phyloP scores from a whole-genome alignment of 1,140 invertebrate species.

The Dreissena polymorpha region DNA sequence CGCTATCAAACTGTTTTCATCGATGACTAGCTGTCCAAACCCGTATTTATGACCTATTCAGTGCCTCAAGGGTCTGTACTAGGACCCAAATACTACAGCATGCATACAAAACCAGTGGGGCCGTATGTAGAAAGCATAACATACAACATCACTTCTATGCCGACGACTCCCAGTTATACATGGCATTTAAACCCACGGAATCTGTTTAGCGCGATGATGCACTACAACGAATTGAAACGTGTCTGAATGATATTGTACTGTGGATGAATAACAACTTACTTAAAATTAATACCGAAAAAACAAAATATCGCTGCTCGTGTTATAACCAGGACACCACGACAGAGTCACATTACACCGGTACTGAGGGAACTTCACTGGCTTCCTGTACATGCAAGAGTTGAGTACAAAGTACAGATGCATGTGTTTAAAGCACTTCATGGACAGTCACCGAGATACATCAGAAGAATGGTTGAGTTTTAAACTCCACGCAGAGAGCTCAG shows the following conservation, averaged over 20 bases:
- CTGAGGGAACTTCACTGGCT: conserved; percentile 37
- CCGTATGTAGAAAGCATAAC: conserved; percentile 9
- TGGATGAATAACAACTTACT: conserved; percentile 42
- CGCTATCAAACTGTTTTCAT: conserved; percentile 17
- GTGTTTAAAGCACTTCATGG: conserved; percentile 15
- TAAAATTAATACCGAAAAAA: conserved; percentile 18
- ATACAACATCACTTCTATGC: conserved; percentile 40
- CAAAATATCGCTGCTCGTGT: conserved; percentile 6
- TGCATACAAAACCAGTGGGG: conserved; percentile 22
- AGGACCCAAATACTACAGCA: conserved; percentile 9
- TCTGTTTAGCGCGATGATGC: neutral
- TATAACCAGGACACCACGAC: conserved; percentile 13
- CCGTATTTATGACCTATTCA: conserved; percentile 18
- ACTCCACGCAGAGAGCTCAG: conserved; percentile 25
- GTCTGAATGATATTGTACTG: conserved; percentile 13
- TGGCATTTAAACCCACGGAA: conserved; percentile 28
- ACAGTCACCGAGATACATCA: conserved; percentile 17
- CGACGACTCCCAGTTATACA: conserved; percentile 31
- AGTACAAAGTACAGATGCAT: conserved; percentile 16
- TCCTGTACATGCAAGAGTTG: conserved; percentile 6
- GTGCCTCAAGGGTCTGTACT: conserved; percentile 20
- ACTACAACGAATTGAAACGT: conserved; percentile 20
- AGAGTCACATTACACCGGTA: conserved; percentile 6
- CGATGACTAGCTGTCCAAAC: conserved; percentile 12
- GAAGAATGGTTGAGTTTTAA: conserved; percentile 11